Base-by-base conservation (phyloP, 2,113 vertebrate species). In the Chroicocephalus ridibundus region DNA sequence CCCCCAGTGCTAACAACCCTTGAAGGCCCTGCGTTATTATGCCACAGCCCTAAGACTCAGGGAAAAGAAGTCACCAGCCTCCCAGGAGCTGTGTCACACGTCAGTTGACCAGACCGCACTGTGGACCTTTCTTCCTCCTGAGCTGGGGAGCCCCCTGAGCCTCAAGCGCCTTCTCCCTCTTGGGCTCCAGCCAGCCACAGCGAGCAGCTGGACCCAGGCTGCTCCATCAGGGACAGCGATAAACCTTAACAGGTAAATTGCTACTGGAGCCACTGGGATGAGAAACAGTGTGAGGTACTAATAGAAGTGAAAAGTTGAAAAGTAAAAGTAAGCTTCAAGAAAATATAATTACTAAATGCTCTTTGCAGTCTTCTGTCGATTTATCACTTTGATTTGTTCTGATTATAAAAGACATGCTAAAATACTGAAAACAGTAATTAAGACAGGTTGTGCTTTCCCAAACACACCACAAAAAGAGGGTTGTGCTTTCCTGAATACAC, bases 121-220 rank as follows among this genome's bases (percentile, higher is more conserved):
- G 27, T 26, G 60, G 27, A 69, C n/a, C 25, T 26, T 60, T 47
- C n/a, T 22, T 38, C 38, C 36, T 38, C 15, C 55, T 18, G 9
- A 25, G 12, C 52, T 60, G 51, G 22, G 42, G 22, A 38, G 11
- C 9, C 51, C 17, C 10, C 4, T 6, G 21, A 70, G 26, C 17
- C 22, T 66, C 42, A 44, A 0, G 0, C 1, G 2, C 8, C 15
- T 47, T 42, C 24, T 7, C 64, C 47, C 24, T n/a, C 88, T 49
- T 38, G 38, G n/a, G 29, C 32, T 70, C 22, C 36, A 74, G 51
- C 5, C 32, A 81, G 54, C 4, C 32, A 25, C 32, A 10, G 71
- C 2, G 12, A 91, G 38, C 58, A 58, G 64, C 75, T 75, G 68
- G 47, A 32, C 36, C 5, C 2, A 2, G 32, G 29, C 25, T 70